Base-by-base conservation (phyloP, 2,113 vertebrate species). In the Turdus rufiventris region DNA sequence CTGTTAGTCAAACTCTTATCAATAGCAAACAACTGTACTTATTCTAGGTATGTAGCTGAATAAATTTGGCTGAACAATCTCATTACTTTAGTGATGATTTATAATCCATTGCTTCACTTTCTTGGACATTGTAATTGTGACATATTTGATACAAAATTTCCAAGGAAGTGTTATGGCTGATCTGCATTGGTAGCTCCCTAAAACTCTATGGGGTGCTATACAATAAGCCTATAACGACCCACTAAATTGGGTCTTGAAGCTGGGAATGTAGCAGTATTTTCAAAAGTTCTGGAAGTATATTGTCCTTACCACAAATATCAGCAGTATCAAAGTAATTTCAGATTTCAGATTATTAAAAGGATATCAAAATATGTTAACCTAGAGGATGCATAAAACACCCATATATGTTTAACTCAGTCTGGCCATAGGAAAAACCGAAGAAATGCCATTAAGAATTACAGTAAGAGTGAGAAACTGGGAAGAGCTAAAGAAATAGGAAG, bases 261-360 rank as follows among this genome's bases (percentile, higher is more conserved):
- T 73, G 66, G 16, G 42, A 65, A 61, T 42, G 48, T 31, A 34
- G 5, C 5, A 74, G 18, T 38, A 36, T 12, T 77, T 74, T 75
- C 5, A 56, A 54, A 63, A 61, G 10, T 51, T 43, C 24, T 58
- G 45, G 63, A 45, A 9, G 1, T 31, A 8, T 65, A 10, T 65
- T 78, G 16, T 33, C 28, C 34, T 93, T 67, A 31, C 57, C 19
- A 66, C 7, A 91, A 78, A 85, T 38, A 8, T 58, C 60, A 94
- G 13, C 18, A 24, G 65, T 54, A 72, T 10, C 8, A 23, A 26
- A 56, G 15, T 12, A 0, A 40, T n/a, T n/a, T n/a, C n/a, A 38
- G 31, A 45, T 73, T 95, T 76, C n/a, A 81, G 36, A 34, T 68
- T 51, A 26, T 53, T 84, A 38, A 70, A 90, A 85, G 23, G 17